A percentile compares a stretch with the other conserved stretches of the same genome.
These are phyloP conservation scores for Lindbergichthys nudifrons DNA, from an alignment of 2,797 vertebrate genomes.

Conservation along the genomic window DNA sequence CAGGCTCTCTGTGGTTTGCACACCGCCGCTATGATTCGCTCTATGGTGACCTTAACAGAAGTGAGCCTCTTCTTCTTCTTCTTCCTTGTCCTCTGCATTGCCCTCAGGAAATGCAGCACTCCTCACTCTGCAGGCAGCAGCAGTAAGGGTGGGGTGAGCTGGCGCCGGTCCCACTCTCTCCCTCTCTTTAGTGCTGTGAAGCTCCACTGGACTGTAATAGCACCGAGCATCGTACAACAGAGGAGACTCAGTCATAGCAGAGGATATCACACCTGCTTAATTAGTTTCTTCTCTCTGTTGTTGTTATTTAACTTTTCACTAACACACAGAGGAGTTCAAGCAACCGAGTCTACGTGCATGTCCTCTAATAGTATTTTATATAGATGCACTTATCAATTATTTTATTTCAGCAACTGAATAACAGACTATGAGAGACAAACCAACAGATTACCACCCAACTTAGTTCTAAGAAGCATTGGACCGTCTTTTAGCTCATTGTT, in stretches of 20 bases:
- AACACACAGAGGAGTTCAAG: neutral
- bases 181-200: slow-evolving; percentile 51
- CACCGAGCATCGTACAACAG: slow-evolving; percentile 43
- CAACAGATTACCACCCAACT: neutral
- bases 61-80: slow-evolving; percentile 59
- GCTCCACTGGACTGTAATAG: slow-evolving; percentile 58
- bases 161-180: slow-evolving; percentile 73
- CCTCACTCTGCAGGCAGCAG: slow-evolving; percentile 80
- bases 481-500: slow-evolving; percentile 5
- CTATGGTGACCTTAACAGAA: slow-evolving; percentile 67
- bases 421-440: neutral
- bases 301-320: slow-evolving; percentile 1
- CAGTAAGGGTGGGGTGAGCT: slow-evolving; percentile 83
- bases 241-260: slow-evolving; percentile 32
- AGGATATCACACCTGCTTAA: slow-evolving; percentile 42
- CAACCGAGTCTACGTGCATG: neutral
- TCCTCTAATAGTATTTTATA: neutral
- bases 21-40: slow-evolving; percentile 42
- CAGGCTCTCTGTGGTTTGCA: slow-evolving; percentile 30
- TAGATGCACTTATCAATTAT: slow-evolving; percentile 14
- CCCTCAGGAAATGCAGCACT: slow-evolving; percentile 85
- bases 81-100: slow-evolving; percentile 81
- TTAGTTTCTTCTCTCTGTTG: slow-evolving; percentile 23
- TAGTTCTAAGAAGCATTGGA: neutral
- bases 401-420: neutral